Conservation (phyloP, 2,888 invertebrate genomes). For the Keiferia lycopersicella region DNA sequence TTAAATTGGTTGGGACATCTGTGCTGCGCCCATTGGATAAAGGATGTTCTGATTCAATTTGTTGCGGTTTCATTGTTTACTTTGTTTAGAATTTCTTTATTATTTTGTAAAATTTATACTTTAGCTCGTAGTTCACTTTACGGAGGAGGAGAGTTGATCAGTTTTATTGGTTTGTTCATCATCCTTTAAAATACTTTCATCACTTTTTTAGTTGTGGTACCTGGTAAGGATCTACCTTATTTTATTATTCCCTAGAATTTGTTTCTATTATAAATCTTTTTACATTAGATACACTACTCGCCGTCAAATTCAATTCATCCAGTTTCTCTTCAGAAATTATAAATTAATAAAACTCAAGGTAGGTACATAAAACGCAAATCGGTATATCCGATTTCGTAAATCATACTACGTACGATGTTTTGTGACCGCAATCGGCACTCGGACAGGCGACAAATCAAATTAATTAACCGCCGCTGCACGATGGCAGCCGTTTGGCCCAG, state of each 20-base stretch:
- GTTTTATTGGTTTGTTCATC: too few relatives aligned
- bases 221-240: too few relatives aligned
- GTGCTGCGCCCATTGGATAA: constrained; percentile 27
- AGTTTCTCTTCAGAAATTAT: too few relatives aligned
- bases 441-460: constrained; percentile 70
- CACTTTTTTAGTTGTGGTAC: too few relatives aligned
- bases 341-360: neutral
- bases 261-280: too few relatives aligned
- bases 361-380: neutral
- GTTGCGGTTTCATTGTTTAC: neutral
- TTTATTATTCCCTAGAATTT: too few relatives aligned
- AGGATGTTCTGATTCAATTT: constrained; percentile 30
- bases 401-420: constrained; percentile 42
- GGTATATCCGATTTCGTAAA: neutral
- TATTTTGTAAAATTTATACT: neutral
- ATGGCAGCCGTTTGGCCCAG: constrained; percentile 27
- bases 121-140: neutral
- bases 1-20: constrained; percentile 39
- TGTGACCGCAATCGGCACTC: constrained; percentile 40
- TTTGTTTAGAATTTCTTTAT: neutral
- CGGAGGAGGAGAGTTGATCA: too few relatives aligned
- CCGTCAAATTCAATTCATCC: too few relatives aligned
- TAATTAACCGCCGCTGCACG: constrained; percentile 50
- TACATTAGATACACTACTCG: too few relatives aligned
- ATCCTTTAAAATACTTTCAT: too few relatives aligned